Evolutionary conservation across 2,888 invertebrate species (phyloP).

Genomic region (Microchrysa polita): DNA sequence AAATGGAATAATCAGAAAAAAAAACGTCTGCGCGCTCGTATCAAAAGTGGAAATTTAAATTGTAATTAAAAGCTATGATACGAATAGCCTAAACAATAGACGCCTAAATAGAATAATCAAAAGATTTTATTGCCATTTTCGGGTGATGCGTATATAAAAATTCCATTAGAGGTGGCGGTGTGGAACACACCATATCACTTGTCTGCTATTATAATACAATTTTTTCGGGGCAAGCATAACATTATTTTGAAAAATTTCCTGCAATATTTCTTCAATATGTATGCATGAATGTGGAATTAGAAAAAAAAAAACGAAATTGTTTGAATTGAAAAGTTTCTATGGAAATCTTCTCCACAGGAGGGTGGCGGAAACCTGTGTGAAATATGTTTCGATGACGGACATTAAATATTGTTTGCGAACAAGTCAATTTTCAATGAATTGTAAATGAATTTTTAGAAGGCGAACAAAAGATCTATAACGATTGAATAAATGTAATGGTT

Average conservation of each 20-base stretch:
- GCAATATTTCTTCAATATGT: background rate
- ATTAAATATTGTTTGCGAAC: background rate
- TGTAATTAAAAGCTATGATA: constrained; percentile 4
- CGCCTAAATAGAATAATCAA: background rate
- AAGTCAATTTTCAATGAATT: background rate
- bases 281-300: too few species aligned
- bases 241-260: background rate
- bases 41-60: background rate
- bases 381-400: constrained; percentile 1
- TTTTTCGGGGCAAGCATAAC: too few species aligned
- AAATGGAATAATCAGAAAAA: background rate
- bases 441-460: background rate
- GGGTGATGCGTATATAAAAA: background rate
- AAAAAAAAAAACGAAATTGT: background rate
- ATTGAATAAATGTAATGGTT: background rate
- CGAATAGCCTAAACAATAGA: background rate
- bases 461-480: background rate
- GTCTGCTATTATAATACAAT: background rate
- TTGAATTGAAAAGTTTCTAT: too few species aligned
- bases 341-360: background rate
- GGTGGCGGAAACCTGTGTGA: background rate
- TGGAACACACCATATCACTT: too few species aligned
- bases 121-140: constrained; percentile 1
- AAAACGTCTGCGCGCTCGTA: background rate
- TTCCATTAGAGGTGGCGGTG: too few species aligned